Conservation (phyloP, 1,140 invertebrate genomes). For the Euwallacea similis region DNA sequence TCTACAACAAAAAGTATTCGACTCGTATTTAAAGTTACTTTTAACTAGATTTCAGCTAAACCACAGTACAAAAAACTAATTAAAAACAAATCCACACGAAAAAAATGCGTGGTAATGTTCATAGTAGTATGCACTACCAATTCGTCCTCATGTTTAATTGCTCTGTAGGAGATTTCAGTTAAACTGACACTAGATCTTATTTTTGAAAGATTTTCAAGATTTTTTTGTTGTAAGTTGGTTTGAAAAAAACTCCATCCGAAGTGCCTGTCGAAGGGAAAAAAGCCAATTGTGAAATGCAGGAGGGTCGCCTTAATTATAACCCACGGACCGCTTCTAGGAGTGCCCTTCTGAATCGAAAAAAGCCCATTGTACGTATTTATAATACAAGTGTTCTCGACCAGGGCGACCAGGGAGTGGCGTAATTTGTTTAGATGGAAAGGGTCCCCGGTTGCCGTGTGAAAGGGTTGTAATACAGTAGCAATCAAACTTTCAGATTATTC, state of each 20-base stretch:
- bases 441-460: conserved; percentile 31
- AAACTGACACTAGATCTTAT: no score
- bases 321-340: conserved; percentile 30
- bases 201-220: no score
- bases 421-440: conserved; percentile 35
- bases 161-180: no score
- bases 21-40: no score
- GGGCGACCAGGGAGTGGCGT: conserved; percentile 23
- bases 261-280: conserved; percentile 5
- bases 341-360: conserved; percentile 28
- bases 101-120: no score
- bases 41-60: no score
- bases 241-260: background rate
- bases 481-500: conserved; percentile 49
- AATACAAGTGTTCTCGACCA: conserved; percentile 19
- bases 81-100: no score
- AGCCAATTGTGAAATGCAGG: conserved; percentile 24
- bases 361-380: conserved; percentile 35
- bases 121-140: no score
- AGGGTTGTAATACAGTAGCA: conserved; percentile 45
- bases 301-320: conserved; percentile 27
- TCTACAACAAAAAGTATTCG: no score
- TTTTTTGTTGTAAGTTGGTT: no score
- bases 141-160: no score
- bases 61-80: no score